Percentiles rank a stretch among this genome's conserved stretches.
These are phyloP conservation scores for Halcyon smyrnensis DNA, from an alignment of 2,797 vertebrate genomes.

Conservation along the genomic window DNA sequence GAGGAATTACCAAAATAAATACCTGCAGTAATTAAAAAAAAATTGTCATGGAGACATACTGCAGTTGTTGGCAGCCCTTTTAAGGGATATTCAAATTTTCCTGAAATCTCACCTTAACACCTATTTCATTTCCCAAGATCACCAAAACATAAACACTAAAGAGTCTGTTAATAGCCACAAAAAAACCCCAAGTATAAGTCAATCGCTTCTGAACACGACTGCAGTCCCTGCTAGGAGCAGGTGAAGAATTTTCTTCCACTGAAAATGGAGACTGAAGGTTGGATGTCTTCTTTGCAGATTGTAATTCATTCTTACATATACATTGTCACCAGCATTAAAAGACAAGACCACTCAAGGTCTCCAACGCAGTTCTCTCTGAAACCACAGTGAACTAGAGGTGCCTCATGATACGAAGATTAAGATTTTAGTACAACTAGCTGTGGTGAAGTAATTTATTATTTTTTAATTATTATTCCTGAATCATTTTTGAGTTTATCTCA, in stretches of 20 bases:
- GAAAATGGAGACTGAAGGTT: background rate
- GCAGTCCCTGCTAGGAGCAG: background rate
- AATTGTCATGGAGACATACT: background rate
- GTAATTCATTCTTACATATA: background rate
- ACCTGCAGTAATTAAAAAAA: slow-evolving; percentile 17
- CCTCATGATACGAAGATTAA: background rate
- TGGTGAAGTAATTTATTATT: background rate
- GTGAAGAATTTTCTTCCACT: background rate
- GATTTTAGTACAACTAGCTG: background rate
- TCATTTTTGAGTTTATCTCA: background rate
- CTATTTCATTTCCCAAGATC: background rate
- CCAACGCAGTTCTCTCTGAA: background rate
- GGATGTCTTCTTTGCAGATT: background rate
- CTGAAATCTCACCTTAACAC: background rate
- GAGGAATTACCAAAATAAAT: slow-evolving; percentile 59
- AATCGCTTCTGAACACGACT: background rate
- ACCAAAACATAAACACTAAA: background rate
- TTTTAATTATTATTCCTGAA: background rate
- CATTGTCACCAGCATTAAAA: background rate
- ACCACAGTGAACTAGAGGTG: background rate
- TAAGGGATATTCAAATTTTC: background rate
- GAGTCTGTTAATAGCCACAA: background rate
- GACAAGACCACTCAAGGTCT: background rate
- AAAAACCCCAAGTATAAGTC: background rate
- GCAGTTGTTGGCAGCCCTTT: background rate